Base-by-base conservation (phyloP, 2,888 invertebrate species). In the Lochmaea crataegi region DNA sequence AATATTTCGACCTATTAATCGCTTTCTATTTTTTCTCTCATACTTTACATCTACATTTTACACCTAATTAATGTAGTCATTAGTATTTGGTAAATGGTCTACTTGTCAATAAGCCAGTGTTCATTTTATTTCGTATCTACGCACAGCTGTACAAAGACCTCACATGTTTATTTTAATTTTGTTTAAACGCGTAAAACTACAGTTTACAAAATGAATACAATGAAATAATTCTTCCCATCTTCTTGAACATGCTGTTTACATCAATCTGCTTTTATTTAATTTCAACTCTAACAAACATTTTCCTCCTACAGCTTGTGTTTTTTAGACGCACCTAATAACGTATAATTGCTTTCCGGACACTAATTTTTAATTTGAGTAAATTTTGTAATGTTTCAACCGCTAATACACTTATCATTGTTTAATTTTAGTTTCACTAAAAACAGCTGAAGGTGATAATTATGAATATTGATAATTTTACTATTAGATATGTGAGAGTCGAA, bases 41-140 rank as follows among this genome's bases (percentile, higher is more conserved):
- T 53, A 53, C 32, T n/a, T n/a, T n/a, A n/a, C n/a, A n/a, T n/a
- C n/a, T 60, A 32, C 32, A 61, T 63, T 63, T 60, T 11, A 45
- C 61, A 63, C 41, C 18, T 42, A 42, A 63, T 63, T 63, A 63
- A 18, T 63, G 61, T 41, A 63, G 18, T 42, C 42, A 42, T 63
- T 63, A 63, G 61, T 63, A 18, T 63, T 63, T 22, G 18, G 42
- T 61, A 41, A 42, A 63, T 41, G 18, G 38, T 60, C 60, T 7
- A 16, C 42, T 63, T 42, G 16, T 41, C 18, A 42, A 42, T 18
- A 38, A 18, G 12, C 11, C 32, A 63, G 41, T 38, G 42, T 63
- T 63, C 38, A 16, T 63, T 42, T 42, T 42, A 63, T 42, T 41
- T 32, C 16, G 18, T 61, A 10, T 61, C 14, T 61, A 38, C 16